Evolutionary conservation across 2,113 vertebrate species (phyloP).

Genomic region (Perca schrenkii): DNA sequence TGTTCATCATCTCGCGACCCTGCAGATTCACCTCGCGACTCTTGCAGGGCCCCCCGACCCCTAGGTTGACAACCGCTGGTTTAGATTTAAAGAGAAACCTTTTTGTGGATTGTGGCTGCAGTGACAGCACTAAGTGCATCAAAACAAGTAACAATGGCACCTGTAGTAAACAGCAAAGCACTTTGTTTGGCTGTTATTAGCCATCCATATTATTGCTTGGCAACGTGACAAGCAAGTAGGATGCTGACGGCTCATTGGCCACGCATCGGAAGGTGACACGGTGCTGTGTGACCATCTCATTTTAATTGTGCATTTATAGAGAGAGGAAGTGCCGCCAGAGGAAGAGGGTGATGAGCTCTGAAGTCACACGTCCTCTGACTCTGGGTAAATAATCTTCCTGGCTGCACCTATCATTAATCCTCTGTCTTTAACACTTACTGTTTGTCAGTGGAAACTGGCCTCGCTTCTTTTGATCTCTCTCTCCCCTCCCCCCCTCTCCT

Average conservation of each 20-base stretch:
- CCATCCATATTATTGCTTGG: not conserved
- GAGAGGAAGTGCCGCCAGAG: slow-evolving; percentile 71
- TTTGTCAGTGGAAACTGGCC: slow-evolving; percentile 73
- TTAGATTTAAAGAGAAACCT: no score
- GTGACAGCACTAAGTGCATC: not conserved
- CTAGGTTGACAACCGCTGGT: not conserved
- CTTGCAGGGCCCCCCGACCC: not conserved
- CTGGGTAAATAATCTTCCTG: slow-evolving; percentile 76
- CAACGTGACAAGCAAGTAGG: not conserved
- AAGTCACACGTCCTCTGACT: slow-evolving; percentile 76
- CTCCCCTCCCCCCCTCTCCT: not conserved
- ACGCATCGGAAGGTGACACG: slow-evolving; percentile 38
- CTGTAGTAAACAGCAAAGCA: not conserved
- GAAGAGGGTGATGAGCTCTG: slow-evolving; percentile 71
- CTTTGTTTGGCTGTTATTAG: not conserved
- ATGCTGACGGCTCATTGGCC: slow-evolving; percentile 37
- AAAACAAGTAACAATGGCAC: not conserved
- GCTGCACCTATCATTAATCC: slow-evolving; percentile 77
- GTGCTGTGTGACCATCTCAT: slow-evolving; percentile 75
- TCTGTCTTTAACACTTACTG: slow-evolving; percentile 78
- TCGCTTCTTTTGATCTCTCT: slow-evolving; percentile 75
- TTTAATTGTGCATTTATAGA: slow-evolving; percentile 84
- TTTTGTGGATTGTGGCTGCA: not conserved
- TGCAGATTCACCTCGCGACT: not conserved
- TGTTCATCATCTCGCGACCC: not conserved